Percentiles rank a stretch among this genome's conserved stretches.
phyloP scores from a whole-genome alignment of 2,888 invertebrate genomes.

The Epiblema foenella region DNA sequence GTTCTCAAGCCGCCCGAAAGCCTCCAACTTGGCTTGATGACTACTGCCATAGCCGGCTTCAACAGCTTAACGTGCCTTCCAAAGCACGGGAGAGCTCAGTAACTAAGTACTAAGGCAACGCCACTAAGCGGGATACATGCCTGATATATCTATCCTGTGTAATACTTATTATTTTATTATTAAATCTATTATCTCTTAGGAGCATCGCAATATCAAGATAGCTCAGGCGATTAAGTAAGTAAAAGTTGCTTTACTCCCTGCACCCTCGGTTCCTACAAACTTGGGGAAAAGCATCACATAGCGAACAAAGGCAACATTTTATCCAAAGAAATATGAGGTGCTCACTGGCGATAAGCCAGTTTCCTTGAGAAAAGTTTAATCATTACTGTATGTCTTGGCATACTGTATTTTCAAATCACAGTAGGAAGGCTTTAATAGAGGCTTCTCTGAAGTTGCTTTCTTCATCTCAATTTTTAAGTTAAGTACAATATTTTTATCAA shows the following conservation, averaged over 20 bases:
- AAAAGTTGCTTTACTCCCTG: constrained; percentile 8
- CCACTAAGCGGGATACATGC: too few species aligned
- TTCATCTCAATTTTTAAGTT: neutral
- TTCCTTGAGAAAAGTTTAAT: constrained; percentile 29
- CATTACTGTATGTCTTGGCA: constrained; percentile 23
- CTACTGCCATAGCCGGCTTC: too few species aligned
- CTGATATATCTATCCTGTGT: too few species aligned
- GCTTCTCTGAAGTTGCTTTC: neutral
- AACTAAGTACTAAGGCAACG: too few species aligned
- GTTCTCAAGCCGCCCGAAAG: too few species aligned
- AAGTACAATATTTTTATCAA: too few species aligned
- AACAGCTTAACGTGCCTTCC: too few species aligned
- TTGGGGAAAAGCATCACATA: constrained; percentile 18
- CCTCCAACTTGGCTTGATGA: too few species aligned
- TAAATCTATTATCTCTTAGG: too few species aligned
- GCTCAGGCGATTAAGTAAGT: neutral
- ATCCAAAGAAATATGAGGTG: constrained; percentile 29
- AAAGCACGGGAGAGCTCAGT: too few species aligned
- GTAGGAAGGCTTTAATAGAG: neutral
- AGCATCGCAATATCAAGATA: neutral
- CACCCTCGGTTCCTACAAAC: constrained; percentile 23
- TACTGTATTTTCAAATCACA: constrained; percentile 14
- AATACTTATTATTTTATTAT: neutral
- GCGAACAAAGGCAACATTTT: constrained; percentile 33
- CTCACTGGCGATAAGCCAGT: constrained; percentile 31